These are phyloP conservation scores for Caenorhabditis elegans DNA, from an alignment of 1,140 invertebrate genomes.

Conservation along the genomic window DNA sequence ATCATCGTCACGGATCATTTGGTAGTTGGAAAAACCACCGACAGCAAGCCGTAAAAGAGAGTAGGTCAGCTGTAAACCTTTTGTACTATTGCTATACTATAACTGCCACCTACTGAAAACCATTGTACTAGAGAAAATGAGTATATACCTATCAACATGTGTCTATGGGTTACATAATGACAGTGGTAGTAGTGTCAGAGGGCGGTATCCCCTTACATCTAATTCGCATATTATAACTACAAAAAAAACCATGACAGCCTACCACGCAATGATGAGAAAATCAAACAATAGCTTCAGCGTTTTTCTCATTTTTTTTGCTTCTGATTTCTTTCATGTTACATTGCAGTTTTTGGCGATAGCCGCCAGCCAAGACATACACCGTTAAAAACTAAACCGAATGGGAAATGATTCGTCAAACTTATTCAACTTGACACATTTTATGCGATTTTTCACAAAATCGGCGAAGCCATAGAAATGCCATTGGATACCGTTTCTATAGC, in stretches of 20 bases:
- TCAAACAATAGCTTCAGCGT: slow-evolving; percentile 16
- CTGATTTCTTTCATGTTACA: neutral
- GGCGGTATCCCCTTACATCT: slow-evolving; percentile 11
- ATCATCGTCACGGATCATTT: slow-evolving; percentile 3
- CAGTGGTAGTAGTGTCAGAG: neutral
- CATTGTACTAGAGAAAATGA: neutral
- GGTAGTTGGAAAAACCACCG: neutral
- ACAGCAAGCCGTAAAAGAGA: neutral
- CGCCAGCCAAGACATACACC: neutral
- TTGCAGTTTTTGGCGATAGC: slow-evolving; percentile 3
- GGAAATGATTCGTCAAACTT: slow-evolving; percentile 4
- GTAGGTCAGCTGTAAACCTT: neutral
- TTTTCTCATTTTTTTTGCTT: neutral
- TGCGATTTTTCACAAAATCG: slow-evolving; percentile 7
- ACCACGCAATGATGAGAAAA: slow-evolving; percentile 21
- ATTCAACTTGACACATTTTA: slow-evolving; percentile 29
- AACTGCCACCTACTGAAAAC: neutral
- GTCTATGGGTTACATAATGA: neutral
- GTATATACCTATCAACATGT: neutral
- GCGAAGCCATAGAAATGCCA: neutral
- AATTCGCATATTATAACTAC: slow-evolving; percentile 27
- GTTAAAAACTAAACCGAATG: neutral
- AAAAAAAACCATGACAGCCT: neutral
- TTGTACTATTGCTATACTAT: neutral
- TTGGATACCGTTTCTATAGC: neutral